Conservation (phyloP, 2,888 invertebrate species). For the Caenorhabditis sulstoni region DNA sequence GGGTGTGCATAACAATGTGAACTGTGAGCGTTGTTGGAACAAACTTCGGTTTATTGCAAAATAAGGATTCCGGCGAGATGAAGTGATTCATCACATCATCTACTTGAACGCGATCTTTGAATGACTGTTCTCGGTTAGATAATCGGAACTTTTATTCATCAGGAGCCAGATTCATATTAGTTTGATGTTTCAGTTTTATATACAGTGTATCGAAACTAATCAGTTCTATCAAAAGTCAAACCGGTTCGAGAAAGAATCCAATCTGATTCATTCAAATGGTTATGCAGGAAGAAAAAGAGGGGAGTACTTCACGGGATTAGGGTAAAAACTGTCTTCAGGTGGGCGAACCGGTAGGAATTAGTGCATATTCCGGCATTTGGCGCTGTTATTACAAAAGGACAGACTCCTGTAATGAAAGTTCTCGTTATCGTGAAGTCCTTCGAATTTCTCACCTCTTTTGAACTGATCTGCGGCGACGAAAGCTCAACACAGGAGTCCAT, state of each 20-base stretch:
- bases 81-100: conserved; percentile 13
- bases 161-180: too few species aligned
- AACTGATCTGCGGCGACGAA: conserved; percentile 65
- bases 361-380: conserved; percentile 29
- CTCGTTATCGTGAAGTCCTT: not conserved
- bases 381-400: conserved; percentile 52
- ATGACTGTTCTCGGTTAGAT: not conserved
- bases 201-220: too few species aligned
- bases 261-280: too few species aligned
- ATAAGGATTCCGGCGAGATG: conserved; percentile 12
- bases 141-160: not conserved
- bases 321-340: not conserved
- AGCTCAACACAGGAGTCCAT: conserved; percentile 71
- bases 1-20: conserved; percentile 9
- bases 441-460: conserved; percentile 39
- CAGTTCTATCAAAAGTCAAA: too few species aligned
- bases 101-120: not conserved
- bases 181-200: too few species aligned
- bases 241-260: too few species aligned
- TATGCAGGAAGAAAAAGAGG: too few species aligned
- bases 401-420: conserved; percentile 61
- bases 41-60: not conserved
- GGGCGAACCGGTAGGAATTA: conserved; percentile 30
- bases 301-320: not conserved
- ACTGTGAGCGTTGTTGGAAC: not conserved